Base-by-base conservation (phyloP, 1,140 invertebrate species). In the Eulimnadia texana region DNA sequence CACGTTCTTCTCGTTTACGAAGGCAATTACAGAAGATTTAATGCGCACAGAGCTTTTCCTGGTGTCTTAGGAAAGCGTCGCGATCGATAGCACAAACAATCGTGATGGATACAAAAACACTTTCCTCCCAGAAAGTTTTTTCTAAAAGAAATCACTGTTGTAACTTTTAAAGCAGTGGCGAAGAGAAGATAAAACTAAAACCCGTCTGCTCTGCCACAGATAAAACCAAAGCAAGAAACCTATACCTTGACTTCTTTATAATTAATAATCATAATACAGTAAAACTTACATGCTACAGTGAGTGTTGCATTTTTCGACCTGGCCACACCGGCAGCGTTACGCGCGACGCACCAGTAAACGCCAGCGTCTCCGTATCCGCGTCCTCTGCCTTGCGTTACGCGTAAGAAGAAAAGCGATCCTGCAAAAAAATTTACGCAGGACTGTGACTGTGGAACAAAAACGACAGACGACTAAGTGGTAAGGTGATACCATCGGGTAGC, bases 291-390 rank as follows among this genome's bases (percentile, higher is more conserved):
- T 75, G 93, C 92, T 70, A 96, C 89, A 74, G 91, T 86, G 60
- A 97, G 79, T 50, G 90, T 91, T 65, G 92, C 93, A 77, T 96
- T 95, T 64, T 84, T 82, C 73, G 90, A 93, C 68, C 82, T 79
- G 53, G 84, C 88, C 68, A 81, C 83, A 67, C 91, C 91, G 24
- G 86, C 88, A 57, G 80, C 73, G 74, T 96, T 98, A 64, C 82
- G 83, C 20, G 93, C 93, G 64, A 92, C 87, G 75, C 93, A 97
- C 84, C 90, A 94, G 72, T 97, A 98, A 52, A 89, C 80, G 6
- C 92, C 91, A 56, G 87, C 86, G 72, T 95, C 91, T 70, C 88
- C 86, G 29, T 25, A 20, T 13, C 53, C 53, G 24, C 53, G 24
- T 23, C 53, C 28, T 19, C 55, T 27, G 22, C 55, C 27, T 70